Evolutionary conservation across 2,113 vertebrate genomes (phyloP).

Genomic region (Boleophthalmus pectinirostris): DNA sequence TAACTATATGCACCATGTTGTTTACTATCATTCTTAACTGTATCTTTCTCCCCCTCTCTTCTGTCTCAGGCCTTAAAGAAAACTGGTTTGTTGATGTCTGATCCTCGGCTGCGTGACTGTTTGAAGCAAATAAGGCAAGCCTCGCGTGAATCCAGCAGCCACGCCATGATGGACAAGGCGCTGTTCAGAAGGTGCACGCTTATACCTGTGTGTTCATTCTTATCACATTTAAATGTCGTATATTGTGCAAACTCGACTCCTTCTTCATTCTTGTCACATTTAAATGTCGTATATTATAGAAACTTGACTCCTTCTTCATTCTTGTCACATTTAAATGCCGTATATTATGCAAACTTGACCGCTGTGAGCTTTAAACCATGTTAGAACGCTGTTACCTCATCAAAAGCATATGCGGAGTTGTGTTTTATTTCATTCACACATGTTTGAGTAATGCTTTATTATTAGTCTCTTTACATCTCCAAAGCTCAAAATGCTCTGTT

Average conservation of each 20-base stretch:
- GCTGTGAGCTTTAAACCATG: too few species aligned
- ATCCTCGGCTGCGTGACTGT: constrained; percentile 84
- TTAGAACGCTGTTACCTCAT: too few species aligned
- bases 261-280: not conserved
- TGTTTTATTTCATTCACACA: too few species aligned
- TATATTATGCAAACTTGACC: too few species aligned
- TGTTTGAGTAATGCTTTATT: too few species aligned
- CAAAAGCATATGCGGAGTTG: too few species aligned
- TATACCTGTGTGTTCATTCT: not conserved
- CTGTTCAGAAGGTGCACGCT: constrained; percentile 83
- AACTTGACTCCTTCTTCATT: too few species aligned
- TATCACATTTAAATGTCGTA: not conserved
- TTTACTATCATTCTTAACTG: not conserved
- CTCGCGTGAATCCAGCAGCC: constrained; percentile 73
- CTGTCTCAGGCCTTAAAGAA: constrained; percentile 78
- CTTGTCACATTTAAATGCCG: not conserved
- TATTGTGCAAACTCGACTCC: too few species aligned
- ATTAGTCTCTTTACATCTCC: too few species aligned
- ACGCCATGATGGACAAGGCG: constrained; percentile 82
- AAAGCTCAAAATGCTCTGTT: too few species aligned
- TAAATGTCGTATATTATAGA: too few species aligned
- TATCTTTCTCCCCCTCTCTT: not conserved
- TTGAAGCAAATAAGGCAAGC: constrained; percentile 77
- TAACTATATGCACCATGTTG: not conserved
- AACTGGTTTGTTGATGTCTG: constrained; percentile 84